Conservation (phyloP, 2,888 invertebrate genomes). For the Drosophila niveifrons region DNA sequence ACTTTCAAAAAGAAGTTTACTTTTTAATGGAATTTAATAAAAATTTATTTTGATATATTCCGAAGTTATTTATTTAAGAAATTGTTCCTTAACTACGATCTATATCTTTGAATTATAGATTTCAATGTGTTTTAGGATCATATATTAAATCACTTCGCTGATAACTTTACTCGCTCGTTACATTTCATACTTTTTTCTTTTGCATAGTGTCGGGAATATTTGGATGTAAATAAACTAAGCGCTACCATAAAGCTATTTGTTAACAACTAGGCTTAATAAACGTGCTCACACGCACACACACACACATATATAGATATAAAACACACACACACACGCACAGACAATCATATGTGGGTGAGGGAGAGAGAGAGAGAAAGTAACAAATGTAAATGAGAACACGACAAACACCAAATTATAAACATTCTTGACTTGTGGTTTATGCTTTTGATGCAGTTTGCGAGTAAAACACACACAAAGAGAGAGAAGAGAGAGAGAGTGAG, state of each 20-base stretch:
- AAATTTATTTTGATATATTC: too few species aligned
- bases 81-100: too few species aligned
- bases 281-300: conserved; percentile 44
- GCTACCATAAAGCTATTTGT: conserved; percentile 49
- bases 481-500: conserved; percentile 10
- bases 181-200: background rate
- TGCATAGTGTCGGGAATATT: conserved; percentile 31
- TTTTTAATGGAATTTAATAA: too few species aligned
- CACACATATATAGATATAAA: conserved; percentile 21
- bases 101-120: too few species aligned
- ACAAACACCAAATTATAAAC: conserved; percentile 55
- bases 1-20: too few species aligned
- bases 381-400: conserved; percentile 22
- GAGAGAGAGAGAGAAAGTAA: background rate
- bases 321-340: conserved; percentile 14
- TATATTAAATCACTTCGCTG: too few species aligned
- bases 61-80: too few species aligned
- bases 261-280: conserved; percentile 51
- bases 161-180: background rate
- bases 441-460: conserved; percentile 13
- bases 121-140: too few species aligned
- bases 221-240: conserved; percentile 28
- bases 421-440: conserved; percentile 20
- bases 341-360: conserved; percentile 2
- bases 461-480: background rate